Conservation (phyloP, 2,113 vertebrate genomes). For the Todiramphus chloris region DNA sequence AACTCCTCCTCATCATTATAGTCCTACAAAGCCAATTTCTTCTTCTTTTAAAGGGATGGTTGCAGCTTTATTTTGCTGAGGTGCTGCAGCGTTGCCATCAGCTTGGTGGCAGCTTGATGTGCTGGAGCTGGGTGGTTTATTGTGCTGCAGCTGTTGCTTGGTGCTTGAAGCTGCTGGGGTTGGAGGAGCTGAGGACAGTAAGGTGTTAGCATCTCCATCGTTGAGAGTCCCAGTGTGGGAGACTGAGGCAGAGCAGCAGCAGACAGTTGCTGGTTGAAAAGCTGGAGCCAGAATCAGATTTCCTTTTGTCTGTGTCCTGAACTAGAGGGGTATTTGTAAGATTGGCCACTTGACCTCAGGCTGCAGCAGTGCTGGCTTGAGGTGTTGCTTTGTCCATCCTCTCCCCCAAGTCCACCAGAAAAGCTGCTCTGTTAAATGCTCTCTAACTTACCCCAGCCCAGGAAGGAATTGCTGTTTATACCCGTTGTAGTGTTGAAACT, state of each 20-base stretch:
- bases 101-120: neutral
- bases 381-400: neutral
- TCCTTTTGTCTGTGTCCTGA: neutral
- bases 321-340: neutral
- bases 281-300: neutral
- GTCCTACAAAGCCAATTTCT: conserved; percentile 16
- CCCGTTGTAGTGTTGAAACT: neutral
- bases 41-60: neutral
- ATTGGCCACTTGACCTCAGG: neutral
- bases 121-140: neutral
- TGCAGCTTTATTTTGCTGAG: neutral
- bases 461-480: neutral
- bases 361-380: neutral
- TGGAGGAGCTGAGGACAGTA: neutral
- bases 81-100: rapidly evolving
- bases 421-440: neutral
- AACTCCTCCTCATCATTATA: conserved; percentile 44
- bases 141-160: neutral
- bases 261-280: neutral
- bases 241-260: neutral
- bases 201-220: neutral
- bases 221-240: neutral
- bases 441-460: neutral
- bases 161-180: neutral
- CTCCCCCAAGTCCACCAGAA: neutral